Conservation (phyloP, 2,888 invertebrate genomes). For the Caenorhabditis sp. region DNA sequence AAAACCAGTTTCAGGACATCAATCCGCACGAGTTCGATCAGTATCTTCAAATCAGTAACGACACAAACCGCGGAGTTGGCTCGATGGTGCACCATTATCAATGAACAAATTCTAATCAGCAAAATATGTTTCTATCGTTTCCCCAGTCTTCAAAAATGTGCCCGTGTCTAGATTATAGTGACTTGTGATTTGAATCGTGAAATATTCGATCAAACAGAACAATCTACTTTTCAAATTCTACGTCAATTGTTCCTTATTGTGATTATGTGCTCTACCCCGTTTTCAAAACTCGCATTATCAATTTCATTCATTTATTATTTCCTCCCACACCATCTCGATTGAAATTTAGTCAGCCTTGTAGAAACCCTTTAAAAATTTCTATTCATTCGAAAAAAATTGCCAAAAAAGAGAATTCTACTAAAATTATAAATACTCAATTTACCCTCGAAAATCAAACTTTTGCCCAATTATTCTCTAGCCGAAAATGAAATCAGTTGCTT, state of each 20-base stretch:
- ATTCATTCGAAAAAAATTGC: slow-evolving; percentile 19
- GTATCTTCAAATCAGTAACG: slow-evolving; percentile 66
- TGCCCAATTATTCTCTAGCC: slow-evolving; percentile 11
- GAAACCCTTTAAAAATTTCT: slow-evolving; percentile 6
- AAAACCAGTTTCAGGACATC: slow-evolving; percentile 64
- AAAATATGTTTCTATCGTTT: neutral
- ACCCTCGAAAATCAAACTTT: slow-evolving; percentile 8
- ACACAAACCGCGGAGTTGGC: slow-evolving; percentile 44
- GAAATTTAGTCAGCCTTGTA: slow-evolving; percentile 8
- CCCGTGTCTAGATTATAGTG: slow-evolving; percentile 48
- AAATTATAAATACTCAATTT: neutral
- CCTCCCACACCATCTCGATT: neutral
- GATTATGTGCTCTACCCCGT: slow-evolving; percentile 50
- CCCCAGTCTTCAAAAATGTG: slow-evolving; percentile 27
- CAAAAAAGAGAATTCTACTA: slow-evolving; percentile 30
- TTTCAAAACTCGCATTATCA: slow-evolving; percentile 44
- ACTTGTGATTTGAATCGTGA: slow-evolving; percentile 48
- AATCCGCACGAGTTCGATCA: slow-evolving; percentile 73
- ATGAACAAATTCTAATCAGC: slow-evolving; percentile 44
- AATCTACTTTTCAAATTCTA: slow-evolving; percentile 10
- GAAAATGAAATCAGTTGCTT: slow-evolving; percentile 52
- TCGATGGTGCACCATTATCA: slow-evolving; percentile 65
- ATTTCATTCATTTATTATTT: slow-evolving; percentile 5
- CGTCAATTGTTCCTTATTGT: slow-evolving; percentile 26
- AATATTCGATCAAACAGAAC: neutral